Evolutionary conservation across 1,140 invertebrate species (phyloP), one percentile per base, ranked within the genome.

Genomic region (Scaptomyza montana): DNA sequence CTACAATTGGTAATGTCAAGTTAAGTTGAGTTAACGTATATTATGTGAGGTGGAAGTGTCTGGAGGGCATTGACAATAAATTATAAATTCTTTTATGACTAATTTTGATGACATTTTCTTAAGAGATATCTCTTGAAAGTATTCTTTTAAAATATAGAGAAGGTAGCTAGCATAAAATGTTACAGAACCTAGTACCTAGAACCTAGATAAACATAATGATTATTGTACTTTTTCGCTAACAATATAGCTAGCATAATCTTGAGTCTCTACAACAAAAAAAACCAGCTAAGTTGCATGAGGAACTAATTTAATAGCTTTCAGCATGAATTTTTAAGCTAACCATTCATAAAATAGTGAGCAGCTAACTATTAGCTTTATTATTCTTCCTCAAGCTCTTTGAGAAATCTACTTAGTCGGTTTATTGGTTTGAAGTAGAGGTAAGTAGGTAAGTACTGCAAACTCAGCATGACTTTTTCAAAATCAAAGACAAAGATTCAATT

Each of bases 391-490:
- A 13, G 7, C 45, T 9, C 10, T 30, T 25, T 19, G 10, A 28
- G 10, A 12, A 33, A 49, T 36, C 47, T 19, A 49, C n/a, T 53
- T 53, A 8, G 12, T 13, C n/a, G 9, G 3, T 46, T 36, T 36
- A n/a, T 60, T 49, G 19, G 9, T 46, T 10, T 16, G 47, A 12
- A 28, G 9, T 16, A 16, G 16, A 16, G 16, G 16, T 16, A 16
- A 16, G 16, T 16, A 16, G 16, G 0, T 16, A 16, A 0, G n/a
- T 61, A 74, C 69, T 74, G 67, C 69, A n/a, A 50, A 68, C 75
- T 55, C 78, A 66, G 81, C 81, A 87, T 86, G 82, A 81, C 82
- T 81, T 78, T 84, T 61, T 55, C 55, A 74, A 80, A 51, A 55
- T 51, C 41, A 33, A 21, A 10, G 66, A 84, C 72, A 51, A 16